These are phyloP conservation scores for Gnatocerus cornutus DNA, from an alignment of 2,888 invertebrate species.

Conservation along the genomic window DNA sequence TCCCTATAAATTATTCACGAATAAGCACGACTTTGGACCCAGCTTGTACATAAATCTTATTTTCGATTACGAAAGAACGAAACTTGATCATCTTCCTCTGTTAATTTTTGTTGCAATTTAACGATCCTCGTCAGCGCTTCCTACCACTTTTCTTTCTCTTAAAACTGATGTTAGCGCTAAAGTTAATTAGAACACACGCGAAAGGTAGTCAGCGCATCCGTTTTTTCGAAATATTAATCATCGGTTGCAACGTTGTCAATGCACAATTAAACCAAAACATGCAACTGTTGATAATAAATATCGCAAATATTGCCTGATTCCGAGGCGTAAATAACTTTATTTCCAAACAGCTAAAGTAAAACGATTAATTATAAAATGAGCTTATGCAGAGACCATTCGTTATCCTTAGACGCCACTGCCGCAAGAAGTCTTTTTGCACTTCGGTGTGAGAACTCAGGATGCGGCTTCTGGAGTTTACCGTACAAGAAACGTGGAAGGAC, in stretches of 20 bases:
- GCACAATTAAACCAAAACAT: slow-evolving; percentile 54
- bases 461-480: not conserved
- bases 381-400: slow-evolving; percentile 42
- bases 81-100: no score
- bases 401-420: slow-evolving; percentile 28
- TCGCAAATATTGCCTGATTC: slow-evolving; percentile 59
- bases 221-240: slow-evolving; percentile 38
- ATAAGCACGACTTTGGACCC: no score
- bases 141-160: not conserved
- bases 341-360: slow-evolving; percentile 56
- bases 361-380: slow-evolving; percentile 50
- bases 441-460: not conserved
- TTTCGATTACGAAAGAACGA: no score
- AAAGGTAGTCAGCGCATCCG: slow-evolving; percentile 26
- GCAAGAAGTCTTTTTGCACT: slow-evolving; percentile 9
- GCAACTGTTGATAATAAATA: slow-evolving; percentile 56
- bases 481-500: not conserved
- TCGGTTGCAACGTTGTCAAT: slow-evolving; percentile 45
- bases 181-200: slow-evolving; percentile 44
- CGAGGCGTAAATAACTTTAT: slow-evolving; percentile 64
- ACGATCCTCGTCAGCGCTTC: no score
- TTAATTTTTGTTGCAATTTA: no score
- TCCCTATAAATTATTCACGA: no score
- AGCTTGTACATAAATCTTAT: no score
- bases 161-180: slow-evolving; percentile 16